phyloP scores from a whole-genome alignment of 2,888 invertebrate species.

The Phalangium opilio region DNA sequence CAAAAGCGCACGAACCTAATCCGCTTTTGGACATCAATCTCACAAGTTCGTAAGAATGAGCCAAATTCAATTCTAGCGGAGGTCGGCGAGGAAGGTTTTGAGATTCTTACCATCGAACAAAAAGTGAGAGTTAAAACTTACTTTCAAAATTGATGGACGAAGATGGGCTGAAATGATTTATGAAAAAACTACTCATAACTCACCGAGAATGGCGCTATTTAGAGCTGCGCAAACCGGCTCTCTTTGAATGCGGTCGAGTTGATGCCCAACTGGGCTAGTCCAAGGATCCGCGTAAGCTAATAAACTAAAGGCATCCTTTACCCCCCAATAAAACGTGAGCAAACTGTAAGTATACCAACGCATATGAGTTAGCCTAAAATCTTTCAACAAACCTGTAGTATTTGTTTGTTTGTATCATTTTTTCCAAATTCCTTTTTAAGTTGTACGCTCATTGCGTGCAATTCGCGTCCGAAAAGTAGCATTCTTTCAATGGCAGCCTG shows the following conservation, averaged over 20 bases:
- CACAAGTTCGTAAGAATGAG: conserved; percentile 75
- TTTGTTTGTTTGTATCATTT: conserved; percentile 68
- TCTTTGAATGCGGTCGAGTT: conserved; percentile 81
- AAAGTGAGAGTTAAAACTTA: background rate
- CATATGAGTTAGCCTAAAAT: too few relatives aligned
- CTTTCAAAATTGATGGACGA: background rate
- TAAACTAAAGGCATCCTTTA: conserved; percentile 96
- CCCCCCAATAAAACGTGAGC: conserved; percentile 27
- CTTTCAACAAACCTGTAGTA: conserved; percentile 56
- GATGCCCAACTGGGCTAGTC: conserved; percentile 92
- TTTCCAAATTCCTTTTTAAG: conserved; percentile 65
- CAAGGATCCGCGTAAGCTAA: conserved; percentile 95
- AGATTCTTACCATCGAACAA: conserved; percentile 47
- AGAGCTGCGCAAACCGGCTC: conserved; percentile 89
- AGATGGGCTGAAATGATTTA: background rate
- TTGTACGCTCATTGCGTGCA: conserved; percentile 77
- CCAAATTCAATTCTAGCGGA: conserved; percentile 78
- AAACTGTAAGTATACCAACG: background rate
- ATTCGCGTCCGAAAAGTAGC: conserved; percentile 82
- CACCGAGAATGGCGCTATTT: conserved; percentile 94
- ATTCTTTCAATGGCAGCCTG: conserved; percentile 77
- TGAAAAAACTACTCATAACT: conserved; percentile 21
- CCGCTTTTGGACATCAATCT: conserved; percentile 76
- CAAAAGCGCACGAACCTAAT: conserved; percentile 87
- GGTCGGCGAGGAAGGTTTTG: conserved; percentile 78